phyloP scores from a whole-genome alignment of 1,140 invertebrate species.

The Tachypleus tridentatus region DNA sequence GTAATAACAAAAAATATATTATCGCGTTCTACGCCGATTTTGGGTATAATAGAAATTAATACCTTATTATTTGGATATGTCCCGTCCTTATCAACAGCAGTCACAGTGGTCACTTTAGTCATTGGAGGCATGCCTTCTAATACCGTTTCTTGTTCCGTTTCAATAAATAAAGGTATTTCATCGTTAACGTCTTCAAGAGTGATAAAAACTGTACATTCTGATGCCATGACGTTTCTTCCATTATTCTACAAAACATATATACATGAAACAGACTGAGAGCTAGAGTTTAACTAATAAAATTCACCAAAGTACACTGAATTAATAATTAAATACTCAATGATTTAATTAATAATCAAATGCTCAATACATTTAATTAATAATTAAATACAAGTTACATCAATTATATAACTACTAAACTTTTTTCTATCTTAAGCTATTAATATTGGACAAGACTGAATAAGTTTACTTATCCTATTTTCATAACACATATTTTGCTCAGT shows the following conservation, averaged over 20 bases:
- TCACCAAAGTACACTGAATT: no score
- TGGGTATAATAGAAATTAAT: conserved; percentile 38
- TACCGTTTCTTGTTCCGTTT: conserved; percentile 86
- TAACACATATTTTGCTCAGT: no score
- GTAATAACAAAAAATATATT: neutral
- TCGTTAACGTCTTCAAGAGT: conserved; percentile 92
- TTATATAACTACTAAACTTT: no score
- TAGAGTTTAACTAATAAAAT: neutral
- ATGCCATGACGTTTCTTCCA: conserved; percentile 84
- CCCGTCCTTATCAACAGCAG: conserved; percentile 91
- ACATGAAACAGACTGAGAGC: conserved; percentile 28
- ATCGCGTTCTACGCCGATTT: neutral
- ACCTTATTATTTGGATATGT: conserved; percentile 89
- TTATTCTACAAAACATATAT: conserved; percentile 57
- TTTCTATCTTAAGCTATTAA: no score
- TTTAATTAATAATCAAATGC: no score
- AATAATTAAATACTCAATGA: no score
- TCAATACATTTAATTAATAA: no score
- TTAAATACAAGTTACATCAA: no score
- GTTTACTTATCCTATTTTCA: no score
- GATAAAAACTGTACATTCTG: conserved; percentile 85
- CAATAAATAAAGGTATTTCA: conserved; percentile 88
- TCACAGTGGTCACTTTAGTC: conserved; percentile 89
- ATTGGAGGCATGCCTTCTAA: conserved; percentile 85
- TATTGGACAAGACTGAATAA: no score